Evolutionary conservation across 2,888 invertebrate genomes (phyloP), one percentile per base, ranked within the genome.

Genomic region (Synergus itoensis): DNA sequence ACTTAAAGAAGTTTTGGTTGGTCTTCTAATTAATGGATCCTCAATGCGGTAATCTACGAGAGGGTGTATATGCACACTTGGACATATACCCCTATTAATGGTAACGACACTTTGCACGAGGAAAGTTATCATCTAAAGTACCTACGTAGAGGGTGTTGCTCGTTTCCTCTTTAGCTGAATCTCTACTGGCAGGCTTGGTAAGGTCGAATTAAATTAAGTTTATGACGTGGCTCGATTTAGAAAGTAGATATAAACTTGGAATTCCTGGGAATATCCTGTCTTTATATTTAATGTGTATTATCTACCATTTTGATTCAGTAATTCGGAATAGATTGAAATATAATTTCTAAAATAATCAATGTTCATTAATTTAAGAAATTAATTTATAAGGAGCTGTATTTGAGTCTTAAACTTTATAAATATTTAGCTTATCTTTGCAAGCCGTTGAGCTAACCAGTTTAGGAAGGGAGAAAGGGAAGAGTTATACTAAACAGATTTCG

Each of bases 181-280:
- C 18, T 18, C 64, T 79, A 45, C 67, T 67, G 45, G 18, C 67
- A 67, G 76, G 78, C 78, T 79, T 80, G 57, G 60, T 75, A 69
- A 79, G 80, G 77, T 80, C 80, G 75, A 81, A 80, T 82, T 83
- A 79, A 79, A 83, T 82, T 79, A 79, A 80, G 65, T 81, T 69
- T 67, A 69, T 69, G 67, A 48, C 28, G 45, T 69, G 67, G 45
- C 21, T 45, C 45, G 67, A 69, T 69, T 45, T 48, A 69, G 43
- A 48, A 69, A 69, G 45, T 48, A 69, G 45, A 21, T 48, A 48
- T 69, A 69, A 48, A 48, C 67, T 69, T 43, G 8, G 7, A 18
- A 14, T 28, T 69, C 45, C 45, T 69, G 45, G 45, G 48, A 69
- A 69, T 69, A 69, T 69, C 67, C 45, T 57, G 16, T 57, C 16